Evolutionary conservation across 2,888 invertebrate species (phyloP).

Genomic region (Pediacus dermestoides): DNA sequence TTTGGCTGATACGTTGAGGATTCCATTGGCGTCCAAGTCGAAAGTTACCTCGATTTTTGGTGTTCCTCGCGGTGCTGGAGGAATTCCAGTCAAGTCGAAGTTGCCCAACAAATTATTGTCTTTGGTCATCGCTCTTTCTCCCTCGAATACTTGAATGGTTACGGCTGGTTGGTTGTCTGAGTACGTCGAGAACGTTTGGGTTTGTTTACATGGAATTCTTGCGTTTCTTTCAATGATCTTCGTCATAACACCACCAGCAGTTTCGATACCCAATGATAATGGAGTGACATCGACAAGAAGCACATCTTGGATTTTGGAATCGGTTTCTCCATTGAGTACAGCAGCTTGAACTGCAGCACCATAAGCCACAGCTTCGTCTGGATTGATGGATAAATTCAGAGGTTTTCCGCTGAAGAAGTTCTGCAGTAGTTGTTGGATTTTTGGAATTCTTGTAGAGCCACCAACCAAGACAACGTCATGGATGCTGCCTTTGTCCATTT

Average conservation of each 20-base stretch:
- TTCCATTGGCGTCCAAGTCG: conserved; percentile 72
- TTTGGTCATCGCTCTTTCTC: conserved; percentile 77
- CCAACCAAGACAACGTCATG: conserved; percentile 80
- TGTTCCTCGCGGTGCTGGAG: conserved; percentile 66
- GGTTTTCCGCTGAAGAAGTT: conserved; percentile 66
- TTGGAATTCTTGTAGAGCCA: conserved; percentile 77
- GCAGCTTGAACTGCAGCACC: conserved; percentile 47
- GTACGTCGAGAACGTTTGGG: conserved; percentile 63
- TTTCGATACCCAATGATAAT: conserved; percentile 72
- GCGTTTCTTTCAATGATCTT: conserved; percentile 59
- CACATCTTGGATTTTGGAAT: conserved; percentile 71
- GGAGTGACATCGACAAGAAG: conserved; percentile 66
- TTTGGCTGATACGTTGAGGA: conserved; percentile 57
- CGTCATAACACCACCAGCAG: conserved; percentile 76
- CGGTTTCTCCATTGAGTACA: conserved; percentile 50
- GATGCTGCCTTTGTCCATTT: conserved; percentile 71
- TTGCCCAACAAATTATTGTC: conserved; percentile 69
- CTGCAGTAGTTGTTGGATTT: conserved; percentile 69
- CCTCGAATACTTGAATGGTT: conserved; percentile 60
- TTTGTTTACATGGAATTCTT: conserved; percentile 56
- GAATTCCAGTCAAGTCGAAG: conserved; percentile 65
- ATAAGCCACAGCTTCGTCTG: conserved; percentile 47
- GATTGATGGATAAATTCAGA: conserved; percentile 45
- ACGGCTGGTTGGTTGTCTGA: conserved; percentile 65
- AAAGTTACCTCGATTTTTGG: conserved; percentile 70